Evolutionary conservation across 2,797 vertebrate species (phyloP).

Genomic region (Gymnothorax reevesii): DNA sequence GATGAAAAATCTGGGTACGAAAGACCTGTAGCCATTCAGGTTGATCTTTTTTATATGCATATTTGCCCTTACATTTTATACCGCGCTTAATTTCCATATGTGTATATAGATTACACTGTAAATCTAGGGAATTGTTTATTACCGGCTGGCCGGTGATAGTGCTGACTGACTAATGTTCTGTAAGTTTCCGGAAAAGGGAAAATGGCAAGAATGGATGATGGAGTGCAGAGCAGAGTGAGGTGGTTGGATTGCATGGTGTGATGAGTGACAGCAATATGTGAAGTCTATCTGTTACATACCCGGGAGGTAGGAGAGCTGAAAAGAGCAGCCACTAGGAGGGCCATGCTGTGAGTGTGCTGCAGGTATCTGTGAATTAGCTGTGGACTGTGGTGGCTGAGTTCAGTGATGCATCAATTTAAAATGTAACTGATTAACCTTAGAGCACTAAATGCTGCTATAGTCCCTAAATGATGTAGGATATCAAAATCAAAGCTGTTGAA

Average conservation of each 20-base stretch:
- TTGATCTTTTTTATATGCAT: neutral
- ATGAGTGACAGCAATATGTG: neutral
- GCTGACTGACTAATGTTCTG: neutral
- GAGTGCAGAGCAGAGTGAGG: neutral
- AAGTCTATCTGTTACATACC: neutral
- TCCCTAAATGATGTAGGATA: too few species aligned
- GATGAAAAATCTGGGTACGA: too few species aligned
- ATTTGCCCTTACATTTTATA: too few species aligned
- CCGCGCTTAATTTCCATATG: too few species aligned
- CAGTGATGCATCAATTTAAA: too few species aligned
- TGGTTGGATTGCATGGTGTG: neutral
- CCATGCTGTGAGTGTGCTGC: neutral
- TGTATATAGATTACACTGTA: too few species aligned
- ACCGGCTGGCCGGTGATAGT: neutral
- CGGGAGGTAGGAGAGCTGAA: neutral
- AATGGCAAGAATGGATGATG: neutral
- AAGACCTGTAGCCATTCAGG: neutral
- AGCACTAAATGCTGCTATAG: too few species aligned
- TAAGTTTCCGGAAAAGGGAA: neutral
- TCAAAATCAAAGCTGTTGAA: too few species aligned
- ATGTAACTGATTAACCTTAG: too few species aligned
- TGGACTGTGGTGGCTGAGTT: neutral
- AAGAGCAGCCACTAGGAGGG: neutral
- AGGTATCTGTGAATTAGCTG: neutral
- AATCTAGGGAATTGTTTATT: neutral